Base-by-base conservation (phyloP, 1,140 invertebrate species). In the Penaeus chinensis region DNA sequence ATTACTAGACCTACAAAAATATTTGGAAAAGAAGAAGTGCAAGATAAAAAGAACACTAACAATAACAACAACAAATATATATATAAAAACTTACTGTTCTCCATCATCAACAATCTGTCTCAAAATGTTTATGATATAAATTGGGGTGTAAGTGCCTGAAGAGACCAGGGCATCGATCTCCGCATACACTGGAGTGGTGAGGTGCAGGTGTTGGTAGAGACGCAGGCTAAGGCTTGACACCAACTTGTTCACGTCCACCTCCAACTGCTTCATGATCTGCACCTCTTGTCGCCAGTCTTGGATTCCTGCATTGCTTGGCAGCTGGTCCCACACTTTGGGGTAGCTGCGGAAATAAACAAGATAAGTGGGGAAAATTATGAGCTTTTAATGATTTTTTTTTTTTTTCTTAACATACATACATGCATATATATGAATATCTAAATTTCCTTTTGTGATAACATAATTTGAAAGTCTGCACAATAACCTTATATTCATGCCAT, bases 311-410 rank as follows among this genome's bases (percentile, higher is more conserved):
- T 65, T 63, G 32, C n/a, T 42, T 47, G 80, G 80, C 10, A 87
- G 66, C 60, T 77, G 27, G 27, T 87, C 85, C 85, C 85, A 87
- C 54, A 87, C 71, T 60, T 83, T 77, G 3, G 85, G 85, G 66
- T 81, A 87, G 42, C 85, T 87, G 71, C 19, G 65, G 63, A 32
- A 32, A 19, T 18, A 32, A 37, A 32, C 32, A 32, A 32, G 2
- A 32, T 32, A 32, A 32, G 32, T 32, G 32, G 32, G 32, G 32
- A 32, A 32, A 2, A 0, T 32, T 32, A 32, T 32, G 32, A 32
- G 32, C 32, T 32, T 32, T 32, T 32, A 32, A 32, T 32, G 32
- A 32, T 32, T 32, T 32, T 32, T 32, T 32, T 32, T 2, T 32
- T 32, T 32, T 32, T 32, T 32, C 2, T 32, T 32, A 32, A 32